A percentile compares a stretch with the other conserved stretches of the same genome.
phyloP scores from a whole-genome alignment of 2,797 vertebrate species.

The Hipposideros larvatus region DNA sequence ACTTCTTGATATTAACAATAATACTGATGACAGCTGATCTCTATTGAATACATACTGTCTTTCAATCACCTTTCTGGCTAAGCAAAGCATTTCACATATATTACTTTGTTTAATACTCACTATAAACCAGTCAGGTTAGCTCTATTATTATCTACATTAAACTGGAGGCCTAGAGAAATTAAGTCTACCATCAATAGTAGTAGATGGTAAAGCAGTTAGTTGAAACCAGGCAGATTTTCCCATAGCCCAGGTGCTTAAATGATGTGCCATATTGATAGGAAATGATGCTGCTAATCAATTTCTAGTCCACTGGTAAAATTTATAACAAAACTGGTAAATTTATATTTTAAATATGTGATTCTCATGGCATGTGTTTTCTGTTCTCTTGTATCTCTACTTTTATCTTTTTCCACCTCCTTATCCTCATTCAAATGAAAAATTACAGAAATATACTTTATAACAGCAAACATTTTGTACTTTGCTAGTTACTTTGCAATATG shows the following conservation, averaged over 20 bases:
- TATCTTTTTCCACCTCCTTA: not conserved
- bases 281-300: not conserved
- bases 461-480: constrained; percentile 30
- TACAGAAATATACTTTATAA: constrained; percentile 11
- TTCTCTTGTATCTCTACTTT: not conserved
- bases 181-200: not conserved
- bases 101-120: not conserved
- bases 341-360: constrained; percentile 9
- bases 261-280: not conserved
- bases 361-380: not conserved
- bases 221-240: not conserved
- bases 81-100: not conserved
- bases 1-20: not conserved
- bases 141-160: not conserved
- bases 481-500: not conserved
- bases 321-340: not conserved
- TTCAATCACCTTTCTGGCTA: not conserved
- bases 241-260: not conserved
- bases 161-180: not conserved
- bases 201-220: not conserved
- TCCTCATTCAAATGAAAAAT: constrained; percentile 29
- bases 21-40: not conserved
- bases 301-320: not conserved
- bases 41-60: not conserved
- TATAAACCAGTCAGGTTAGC: not conserved